phyloP scores from a whole-genome alignment of 2,113 vertebrate species.

The Syrrhaptes paradoxus region DNA sequence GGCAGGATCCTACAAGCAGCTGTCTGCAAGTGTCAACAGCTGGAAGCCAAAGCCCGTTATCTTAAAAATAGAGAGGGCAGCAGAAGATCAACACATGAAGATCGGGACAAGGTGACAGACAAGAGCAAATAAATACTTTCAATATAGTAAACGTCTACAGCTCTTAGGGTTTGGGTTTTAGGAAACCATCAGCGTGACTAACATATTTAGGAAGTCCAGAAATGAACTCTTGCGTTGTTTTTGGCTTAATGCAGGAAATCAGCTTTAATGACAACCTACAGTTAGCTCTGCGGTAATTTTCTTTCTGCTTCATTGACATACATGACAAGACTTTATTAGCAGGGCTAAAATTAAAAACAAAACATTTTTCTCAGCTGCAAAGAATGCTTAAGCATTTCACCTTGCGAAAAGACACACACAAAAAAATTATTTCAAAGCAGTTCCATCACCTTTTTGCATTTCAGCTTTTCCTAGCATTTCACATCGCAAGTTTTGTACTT shows the following conservation, averaged over 20 bases:
- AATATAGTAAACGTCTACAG: not conserved
- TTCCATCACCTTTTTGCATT: not conserved
- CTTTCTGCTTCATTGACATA: slow-evolving; percentile 51
- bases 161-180: not conserved
- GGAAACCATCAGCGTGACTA: not conserved
- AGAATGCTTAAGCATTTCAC: not conserved
- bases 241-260: slow-evolving; percentile 33
- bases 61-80: slow-evolving; percentile 7
- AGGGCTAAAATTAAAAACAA: slow-evolving; percentile 52
- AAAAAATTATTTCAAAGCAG: not conserved
- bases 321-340: slow-evolving; percentile 46
- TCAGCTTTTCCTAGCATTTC: not conserved
- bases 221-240: slow-evolving; percentile 7
- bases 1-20: not conserved
- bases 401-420: not conserved
- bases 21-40: slow-evolving; percentile 38
- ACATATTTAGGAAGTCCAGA: slow-evolving; percentile 14
- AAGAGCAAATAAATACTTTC: not conserved
- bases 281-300: slow-evolving; percentile 54
- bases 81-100: not conserved
- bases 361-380: not conserved
- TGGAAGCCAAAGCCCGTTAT: not conserved
- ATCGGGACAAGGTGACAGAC: not conserved
- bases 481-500: not conserved
- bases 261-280: slow-evolving; percentile 63